phyloP scores from a whole-genome alignment of 2,888 invertebrate genomes.

The Calephelis perditalis region DNA sequence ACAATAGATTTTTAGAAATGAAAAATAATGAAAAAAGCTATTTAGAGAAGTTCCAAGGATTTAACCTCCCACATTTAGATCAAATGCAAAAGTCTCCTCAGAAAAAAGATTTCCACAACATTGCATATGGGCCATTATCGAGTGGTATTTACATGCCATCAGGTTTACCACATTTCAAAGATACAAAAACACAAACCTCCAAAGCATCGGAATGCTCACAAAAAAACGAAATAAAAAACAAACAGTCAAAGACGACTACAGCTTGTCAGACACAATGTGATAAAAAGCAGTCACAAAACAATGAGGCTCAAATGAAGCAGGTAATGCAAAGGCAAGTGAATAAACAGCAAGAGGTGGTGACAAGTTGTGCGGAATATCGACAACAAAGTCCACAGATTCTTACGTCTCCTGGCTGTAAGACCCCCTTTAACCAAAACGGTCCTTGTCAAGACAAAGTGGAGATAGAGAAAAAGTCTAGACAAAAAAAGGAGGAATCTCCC shows the following conservation, averaged over 20 bases:
- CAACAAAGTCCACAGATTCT: slow-evolving; percentile 61
- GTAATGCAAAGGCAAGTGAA: slow-evolving; percentile 63
- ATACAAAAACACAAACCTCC: slow-evolving; percentile 55
- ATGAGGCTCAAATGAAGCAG: slow-evolving; percentile 62
- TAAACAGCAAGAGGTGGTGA: slow-evolving; percentile 54
- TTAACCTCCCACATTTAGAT: slow-evolving; percentile 78
- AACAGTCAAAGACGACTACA: slow-evolving; percentile 65
- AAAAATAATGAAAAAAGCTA: slow-evolving; percentile 75
- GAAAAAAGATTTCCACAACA: slow-evolving; percentile 70
- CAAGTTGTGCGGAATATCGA: slow-evolving; percentile 59
- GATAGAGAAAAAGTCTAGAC: slow-evolving; percentile 66
- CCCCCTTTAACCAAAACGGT: slow-evolving; percentile 55
- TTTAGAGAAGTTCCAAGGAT: slow-evolving; percentile 78
- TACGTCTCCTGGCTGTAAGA: slow-evolving; percentile 59
- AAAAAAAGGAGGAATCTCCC: slow-evolving; percentile 65
- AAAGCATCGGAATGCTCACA: slow-evolving; percentile 61
- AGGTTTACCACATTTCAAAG: slow-evolving; percentile 64
- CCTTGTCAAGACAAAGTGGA: slow-evolving; percentile 57
- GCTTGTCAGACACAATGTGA: slow-evolving; percentile 71
- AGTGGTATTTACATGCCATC: slow-evolving; percentile 60
- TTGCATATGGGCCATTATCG: slow-evolving; percentile 65
- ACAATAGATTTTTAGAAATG: slow-evolving; percentile 67
- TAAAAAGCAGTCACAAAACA: slow-evolving; percentile 44
- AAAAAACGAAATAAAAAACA: slow-evolving; percentile 62
- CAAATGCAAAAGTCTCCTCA: slow-evolving; percentile 80